Percentiles rank a stretch among this genome's conserved stretches.
Conservation (phyloP, 2,797 vertebrate genomes). For the Parotocinclus haroldoi region DNA sequence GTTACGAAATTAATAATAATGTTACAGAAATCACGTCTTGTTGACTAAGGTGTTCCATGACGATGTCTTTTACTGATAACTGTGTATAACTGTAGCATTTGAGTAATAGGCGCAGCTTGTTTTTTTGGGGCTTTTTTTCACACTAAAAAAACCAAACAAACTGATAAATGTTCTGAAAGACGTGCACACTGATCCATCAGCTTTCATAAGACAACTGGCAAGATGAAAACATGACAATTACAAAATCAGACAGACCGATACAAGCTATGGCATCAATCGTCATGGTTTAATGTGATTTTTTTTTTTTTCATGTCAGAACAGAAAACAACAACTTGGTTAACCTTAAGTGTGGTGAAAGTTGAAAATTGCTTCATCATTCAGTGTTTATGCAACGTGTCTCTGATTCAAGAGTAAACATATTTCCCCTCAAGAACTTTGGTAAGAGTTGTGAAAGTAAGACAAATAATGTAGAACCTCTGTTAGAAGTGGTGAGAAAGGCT, state of each 20-base stretch:
- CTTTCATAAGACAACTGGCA: slow-evolving; percentile 7
- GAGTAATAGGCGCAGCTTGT: neutral
- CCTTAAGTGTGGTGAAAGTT: slow-evolving; percentile 13
- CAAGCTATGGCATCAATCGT: slow-evolving; percentile 19
- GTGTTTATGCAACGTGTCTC: slow-evolving; percentile 45
- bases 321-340: slow-evolving; percentile 5
- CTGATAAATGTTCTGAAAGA: neutral
- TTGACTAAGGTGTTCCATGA: no score
- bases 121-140: slow-evolving; percentile 1
- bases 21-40: no score
- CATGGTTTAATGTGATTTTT: slow-evolving; percentile 21
- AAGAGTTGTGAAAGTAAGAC: slow-evolving; percentile 58
- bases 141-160: no score
- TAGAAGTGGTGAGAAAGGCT: slow-evolving; percentile 26
- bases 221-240: slow-evolving; percentile 1
- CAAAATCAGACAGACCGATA: neutral
- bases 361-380: slow-evolving; percentile 45
- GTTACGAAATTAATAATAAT: no score
- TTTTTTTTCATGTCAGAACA: neutral
- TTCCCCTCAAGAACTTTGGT: slow-evolving; percentile 65
- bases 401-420: slow-evolving; percentile 48
- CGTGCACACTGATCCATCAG: neutral
- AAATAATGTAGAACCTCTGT: slow-evolving; percentile 34
- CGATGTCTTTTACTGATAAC: no score
- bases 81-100: neutral